These are phyloP conservation scores for Natator depressus DNA, from an alignment of 2,113 vertebrate species.

Conservation along the genomic window DNA sequence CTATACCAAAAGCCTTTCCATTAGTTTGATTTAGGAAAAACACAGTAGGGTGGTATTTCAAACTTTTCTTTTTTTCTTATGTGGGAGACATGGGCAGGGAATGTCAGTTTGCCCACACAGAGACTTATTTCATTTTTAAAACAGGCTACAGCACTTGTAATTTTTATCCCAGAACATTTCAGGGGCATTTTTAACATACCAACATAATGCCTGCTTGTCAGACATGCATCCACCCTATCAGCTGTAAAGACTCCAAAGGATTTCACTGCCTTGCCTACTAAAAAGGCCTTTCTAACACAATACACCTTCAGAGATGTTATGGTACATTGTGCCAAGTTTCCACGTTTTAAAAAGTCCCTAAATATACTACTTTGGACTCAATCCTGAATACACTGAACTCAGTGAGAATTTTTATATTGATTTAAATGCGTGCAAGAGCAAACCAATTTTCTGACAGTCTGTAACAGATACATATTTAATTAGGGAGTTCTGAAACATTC, in stretches of 20 bases:
- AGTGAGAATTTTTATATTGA: constrained; percentile 28
- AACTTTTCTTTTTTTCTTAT: neutral
- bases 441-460: constrained; percentile 65
- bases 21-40: neutral
- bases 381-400: constrained; percentile 49
- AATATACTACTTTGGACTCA: constrained; percentile 4
- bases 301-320: constrained; percentile 54
- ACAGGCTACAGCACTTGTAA: neutral
- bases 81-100: rapidly evolving
- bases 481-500: constrained; percentile 54
- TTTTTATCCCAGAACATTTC: constrained; percentile 25
- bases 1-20: neutral
- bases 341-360: constrained; percentile 65
- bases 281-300: constrained; percentile 48
- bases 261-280: constrained; percentile 20
- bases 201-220: neutral
- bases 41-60: neutral
- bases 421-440: constrained; percentile 64
- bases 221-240: constrained; percentile 25
- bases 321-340: constrained; percentile 38
- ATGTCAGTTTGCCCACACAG: neutral
- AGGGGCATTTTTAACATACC: neutral
- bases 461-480: constrained; percentile 46
- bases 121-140: neutral
- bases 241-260: constrained; percentile 55